These are phyloP conservation scores for Amblyjoppa fuscipennis DNA, from an alignment of 2,888 invertebrate genomes.

Conservation along the genomic window DNA sequence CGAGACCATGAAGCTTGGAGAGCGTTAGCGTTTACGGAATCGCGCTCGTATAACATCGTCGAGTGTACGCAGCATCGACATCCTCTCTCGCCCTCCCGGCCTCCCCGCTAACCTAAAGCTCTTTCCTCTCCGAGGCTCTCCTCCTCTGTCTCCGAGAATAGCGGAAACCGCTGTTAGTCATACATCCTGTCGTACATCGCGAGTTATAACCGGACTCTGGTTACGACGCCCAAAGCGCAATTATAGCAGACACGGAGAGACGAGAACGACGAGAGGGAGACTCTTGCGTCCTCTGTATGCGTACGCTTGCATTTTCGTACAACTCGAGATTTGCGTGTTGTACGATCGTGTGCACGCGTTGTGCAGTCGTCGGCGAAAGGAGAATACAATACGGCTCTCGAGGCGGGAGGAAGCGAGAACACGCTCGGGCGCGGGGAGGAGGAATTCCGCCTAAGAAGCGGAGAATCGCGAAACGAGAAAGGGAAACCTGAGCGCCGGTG, in stretches of 20 bases:
- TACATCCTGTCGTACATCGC: conserved; percentile 83
- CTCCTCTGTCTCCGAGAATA: conserved; percentile 82
- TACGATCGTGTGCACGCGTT: conserved; percentile 31
- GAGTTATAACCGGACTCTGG: conserved; percentile 80
- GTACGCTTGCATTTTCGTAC: conserved; percentile 28
- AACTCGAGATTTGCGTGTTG: background rate
- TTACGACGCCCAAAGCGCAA: conserved; percentile 73
- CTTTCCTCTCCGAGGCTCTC: conserved; percentile 31
- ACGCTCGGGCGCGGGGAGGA: conserved; percentile 48
- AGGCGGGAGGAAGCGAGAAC: conserved; percentile 61
- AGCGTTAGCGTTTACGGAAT: conserved; percentile 63
- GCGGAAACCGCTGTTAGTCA: conserved; percentile 80
- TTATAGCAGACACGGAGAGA: conserved; percentile 79
- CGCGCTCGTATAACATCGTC: conserved; percentile 55
- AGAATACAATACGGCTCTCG: conserved; percentile 45
- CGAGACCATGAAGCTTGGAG: conserved; percentile 54
- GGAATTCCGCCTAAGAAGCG: conserved; percentile 49
- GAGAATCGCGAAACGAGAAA: conserved; percentile 64
- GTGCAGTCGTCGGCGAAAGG: conserved; percentile 31
- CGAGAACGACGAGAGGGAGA: conserved; percentile 63
- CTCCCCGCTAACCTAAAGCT: conserved; percentile 9
- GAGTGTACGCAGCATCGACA: conserved; percentile 66
- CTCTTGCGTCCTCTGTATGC: conserved; percentile 43
- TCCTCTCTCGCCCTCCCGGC: conserved; percentile 56
- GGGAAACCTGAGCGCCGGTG: conserved; percentile 63